Evolutionary conservation across 2,888 invertebrate genomes (phyloP).

Genomic region (Caenorhabditis macrosperma): DNA sequence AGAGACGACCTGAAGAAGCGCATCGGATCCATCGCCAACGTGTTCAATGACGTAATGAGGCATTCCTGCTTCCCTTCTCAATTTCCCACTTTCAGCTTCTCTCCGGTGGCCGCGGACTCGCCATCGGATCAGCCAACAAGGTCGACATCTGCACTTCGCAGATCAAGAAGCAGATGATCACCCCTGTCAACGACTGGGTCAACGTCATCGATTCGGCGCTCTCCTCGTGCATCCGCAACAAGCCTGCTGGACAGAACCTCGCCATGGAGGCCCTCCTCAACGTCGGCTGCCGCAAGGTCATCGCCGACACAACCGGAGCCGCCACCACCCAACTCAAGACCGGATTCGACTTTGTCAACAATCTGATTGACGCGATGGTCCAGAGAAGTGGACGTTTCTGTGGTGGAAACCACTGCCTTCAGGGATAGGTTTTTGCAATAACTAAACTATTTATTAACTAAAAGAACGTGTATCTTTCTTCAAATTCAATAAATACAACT

Average conservation of each 20-base stretch:
- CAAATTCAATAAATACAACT: slow-evolving; percentile 17
- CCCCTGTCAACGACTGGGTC: slow-evolving; percentile 79
- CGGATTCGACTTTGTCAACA: slow-evolving; percentile 80
- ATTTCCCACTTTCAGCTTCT: slow-evolving; percentile 64
- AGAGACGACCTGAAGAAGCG: slow-evolving; percentile 78
- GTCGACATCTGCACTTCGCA: slow-evolving; percentile 78
- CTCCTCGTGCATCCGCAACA: slow-evolving; percentile 77
- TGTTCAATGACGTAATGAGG: slow-evolving; percentile 68
- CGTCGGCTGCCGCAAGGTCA: slow-evolving; percentile 79
- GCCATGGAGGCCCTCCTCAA: slow-evolving; percentile 79
- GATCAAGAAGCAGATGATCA: slow-evolving; percentile 79
- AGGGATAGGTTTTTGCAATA: slow-evolving; percentile 50
- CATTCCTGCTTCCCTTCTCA: not conserved
- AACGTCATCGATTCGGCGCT: slow-evolving; percentile 78
- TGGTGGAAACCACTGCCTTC: slow-evolving; percentile 75
- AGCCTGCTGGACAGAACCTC: slow-evolving; percentile 73
- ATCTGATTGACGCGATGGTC: slow-evolving; percentile 78
- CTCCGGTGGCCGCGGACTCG: slow-evolving; percentile 72
- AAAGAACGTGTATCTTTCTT: slow-evolving; percentile 24
- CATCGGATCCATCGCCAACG: slow-evolving; percentile 76
- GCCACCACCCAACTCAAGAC: slow-evolving; percentile 78
- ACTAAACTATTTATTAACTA: slow-evolving; percentile 41
- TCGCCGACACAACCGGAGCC: slow-evolving; percentile 77
- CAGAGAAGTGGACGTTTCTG: slow-evolving; percentile 78
- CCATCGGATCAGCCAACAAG: slow-evolving; percentile 75